phyloP scores from a whole-genome alignment of 2,797 vertebrate species.

The Anguilla anguilla region DNA sequence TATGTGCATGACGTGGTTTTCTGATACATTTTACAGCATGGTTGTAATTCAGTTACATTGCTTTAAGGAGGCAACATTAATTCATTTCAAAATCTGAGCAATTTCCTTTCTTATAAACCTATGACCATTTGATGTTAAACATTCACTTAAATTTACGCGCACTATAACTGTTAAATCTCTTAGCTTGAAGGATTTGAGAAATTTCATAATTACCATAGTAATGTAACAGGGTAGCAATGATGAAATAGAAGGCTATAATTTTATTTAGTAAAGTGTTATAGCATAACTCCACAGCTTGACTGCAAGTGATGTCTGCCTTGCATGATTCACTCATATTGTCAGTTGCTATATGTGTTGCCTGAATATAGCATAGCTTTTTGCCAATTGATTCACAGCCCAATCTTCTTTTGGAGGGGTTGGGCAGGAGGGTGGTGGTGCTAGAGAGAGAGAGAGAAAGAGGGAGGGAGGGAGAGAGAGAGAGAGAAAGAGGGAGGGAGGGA shows the following conservation, averaged over 20 bases:
- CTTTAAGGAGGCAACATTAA: slow-evolving; percentile 8
- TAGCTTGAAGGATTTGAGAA: neutral
- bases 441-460: no score
- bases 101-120: neutral
- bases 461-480: no score
- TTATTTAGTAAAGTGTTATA: neutral
- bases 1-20: neutral
- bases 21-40: neutral
- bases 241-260: neutral
- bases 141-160: neutral
- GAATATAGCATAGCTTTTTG: neutral
- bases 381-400: slow-evolving; percentile 43
- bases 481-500: no score
- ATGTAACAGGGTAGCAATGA: neutral
- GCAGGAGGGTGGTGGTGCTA: no score
- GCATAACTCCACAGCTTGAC: neutral
- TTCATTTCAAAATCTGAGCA: neutral
- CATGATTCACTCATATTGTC: slow-evolving; percentile 16
- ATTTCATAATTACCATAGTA: neutral
- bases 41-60: neutral
- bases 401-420: neutral
- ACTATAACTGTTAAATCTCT: neutral
- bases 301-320: slow-evolving; percentile 1
- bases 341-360: neutral
- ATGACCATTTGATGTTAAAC: neutral